Percentiles rank a stretch among this genome's conserved stretches.
These are phyloP conservation scores for Chamaetylas fuelleborni DNA, from an alignment of 2,113 vertebrate genomes.

Conservation along the genomic window DNA sequence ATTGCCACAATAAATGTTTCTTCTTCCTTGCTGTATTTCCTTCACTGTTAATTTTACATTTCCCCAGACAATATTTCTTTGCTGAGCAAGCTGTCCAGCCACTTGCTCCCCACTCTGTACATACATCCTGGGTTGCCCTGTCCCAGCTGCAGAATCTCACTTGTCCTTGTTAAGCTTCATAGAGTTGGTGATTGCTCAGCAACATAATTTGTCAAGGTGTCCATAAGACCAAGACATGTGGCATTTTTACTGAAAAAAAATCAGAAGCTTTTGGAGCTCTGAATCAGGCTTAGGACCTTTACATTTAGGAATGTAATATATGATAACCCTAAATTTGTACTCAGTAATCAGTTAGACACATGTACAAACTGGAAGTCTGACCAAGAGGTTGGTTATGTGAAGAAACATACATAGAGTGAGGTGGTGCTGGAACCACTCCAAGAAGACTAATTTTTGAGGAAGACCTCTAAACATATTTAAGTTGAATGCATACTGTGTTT, in stretches of 20 bases:
- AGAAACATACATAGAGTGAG: not conserved
- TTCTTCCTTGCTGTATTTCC: not conserved
- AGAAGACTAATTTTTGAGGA: not conserved
- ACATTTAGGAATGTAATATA: not conserved
- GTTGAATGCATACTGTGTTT: not conserved
- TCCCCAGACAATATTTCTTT: not conserved
- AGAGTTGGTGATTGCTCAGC: not conserved
- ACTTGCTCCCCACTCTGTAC: not conserved
- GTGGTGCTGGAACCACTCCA: not conserved
- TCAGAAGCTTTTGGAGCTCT: not conserved
- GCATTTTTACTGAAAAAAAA: not conserved
- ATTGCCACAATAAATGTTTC: not conserved
- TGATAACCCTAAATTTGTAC: not conserved
- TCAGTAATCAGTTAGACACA: not conserved
- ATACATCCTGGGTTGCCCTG: not conserved
- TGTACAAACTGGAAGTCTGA: not conserved
- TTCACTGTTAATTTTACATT: not conserved
- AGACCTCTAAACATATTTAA: not conserved
- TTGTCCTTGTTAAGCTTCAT: not conserved
- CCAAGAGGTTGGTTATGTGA: not conserved
- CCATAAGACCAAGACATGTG: not conserved
- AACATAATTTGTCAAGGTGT: not conserved
- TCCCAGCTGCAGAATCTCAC: not conserved
- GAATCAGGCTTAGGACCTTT: not conserved
- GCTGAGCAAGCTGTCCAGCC: not conserved